Conservation (phyloP, 2,888 invertebrate genomes). For the Drosophila mulleri region DNA sequence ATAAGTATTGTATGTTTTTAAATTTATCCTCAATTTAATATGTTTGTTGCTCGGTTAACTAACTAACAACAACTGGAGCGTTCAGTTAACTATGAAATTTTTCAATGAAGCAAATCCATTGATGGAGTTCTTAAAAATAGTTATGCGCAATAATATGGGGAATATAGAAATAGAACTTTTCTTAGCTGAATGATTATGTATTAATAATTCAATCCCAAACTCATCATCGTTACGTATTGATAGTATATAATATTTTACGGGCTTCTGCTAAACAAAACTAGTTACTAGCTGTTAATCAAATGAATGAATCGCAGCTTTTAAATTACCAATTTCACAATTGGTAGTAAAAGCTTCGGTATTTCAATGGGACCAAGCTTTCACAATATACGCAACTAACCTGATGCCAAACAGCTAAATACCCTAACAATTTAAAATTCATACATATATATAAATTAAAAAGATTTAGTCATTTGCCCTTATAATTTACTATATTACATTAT, state of each 20-base stretch:
- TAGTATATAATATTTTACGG: background rate
- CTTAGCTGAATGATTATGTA: background rate
- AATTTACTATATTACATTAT: background rate
- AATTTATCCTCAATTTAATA: no score
- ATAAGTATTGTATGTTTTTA: no score
- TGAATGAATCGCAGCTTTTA: constrained; percentile 4
- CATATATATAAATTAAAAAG: no score
- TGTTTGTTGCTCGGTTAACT: no score
- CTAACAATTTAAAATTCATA: background rate
- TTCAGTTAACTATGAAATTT: no score
- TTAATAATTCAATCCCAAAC: background rate
- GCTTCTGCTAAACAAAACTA: background rate
- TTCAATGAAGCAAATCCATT: no score
- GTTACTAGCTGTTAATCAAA: background rate
- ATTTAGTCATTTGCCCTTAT: no score
- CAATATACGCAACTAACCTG: background rate
- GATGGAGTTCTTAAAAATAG: background rate
- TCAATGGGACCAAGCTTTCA: background rate
- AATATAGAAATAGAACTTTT: background rate
- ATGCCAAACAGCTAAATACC: background rate
- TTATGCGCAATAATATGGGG: constrained; percentile 36
- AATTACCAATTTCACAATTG: background rate
- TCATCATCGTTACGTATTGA: background rate
- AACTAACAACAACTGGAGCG: no score
- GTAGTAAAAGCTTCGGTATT: constrained; percentile 1